A percentile compares a stretch with the other conserved stretches of the same genome.
These are phyloP conservation scores for Oenanthe oenanthe DNA, from an alignment of 2,113 vertebrate genomes.

Conservation along the genomic window DNA sequence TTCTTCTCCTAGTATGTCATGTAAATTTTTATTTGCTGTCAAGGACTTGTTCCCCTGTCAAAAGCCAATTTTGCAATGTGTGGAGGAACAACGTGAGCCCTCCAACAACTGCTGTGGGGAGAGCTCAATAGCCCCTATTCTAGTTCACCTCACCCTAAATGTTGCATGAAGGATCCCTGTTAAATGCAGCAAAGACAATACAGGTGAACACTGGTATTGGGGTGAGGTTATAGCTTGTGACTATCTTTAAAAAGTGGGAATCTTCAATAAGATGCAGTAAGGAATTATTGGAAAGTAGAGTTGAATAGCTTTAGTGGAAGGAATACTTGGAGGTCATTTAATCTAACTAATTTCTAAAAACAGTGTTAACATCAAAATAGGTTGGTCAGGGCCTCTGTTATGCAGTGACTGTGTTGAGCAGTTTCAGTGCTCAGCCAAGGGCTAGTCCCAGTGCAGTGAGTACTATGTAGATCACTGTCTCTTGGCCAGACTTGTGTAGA, in stretches of 20 bases:
- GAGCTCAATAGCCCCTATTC: background rate
- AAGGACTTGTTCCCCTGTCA: background rate
- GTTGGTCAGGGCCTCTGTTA: background rate
- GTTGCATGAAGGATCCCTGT: background rate
- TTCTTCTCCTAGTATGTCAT: background rate
- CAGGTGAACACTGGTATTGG: background rate
- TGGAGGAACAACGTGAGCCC: background rate
- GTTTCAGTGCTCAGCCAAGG: background rate
- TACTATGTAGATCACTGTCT: background rate
- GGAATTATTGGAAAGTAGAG: background rate
- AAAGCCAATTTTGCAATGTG: background rate
- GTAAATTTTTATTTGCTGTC: background rate
- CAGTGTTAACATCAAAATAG: background rate
- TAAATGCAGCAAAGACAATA: background rate
- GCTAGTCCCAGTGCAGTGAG: no score
- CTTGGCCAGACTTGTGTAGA: background rate
- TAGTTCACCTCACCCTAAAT: background rate
- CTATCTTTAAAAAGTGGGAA: background rate
- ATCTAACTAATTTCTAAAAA: background rate
- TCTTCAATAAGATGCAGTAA: background rate
- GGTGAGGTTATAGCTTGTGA: background rate
- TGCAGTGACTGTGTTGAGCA: background rate
- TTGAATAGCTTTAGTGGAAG: background rate
- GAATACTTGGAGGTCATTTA: background rate
- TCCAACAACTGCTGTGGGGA: background rate